phyloP scores from a whole-genome alignment of 2,888 invertebrate species.

The Dorcus hopei region DNA sequence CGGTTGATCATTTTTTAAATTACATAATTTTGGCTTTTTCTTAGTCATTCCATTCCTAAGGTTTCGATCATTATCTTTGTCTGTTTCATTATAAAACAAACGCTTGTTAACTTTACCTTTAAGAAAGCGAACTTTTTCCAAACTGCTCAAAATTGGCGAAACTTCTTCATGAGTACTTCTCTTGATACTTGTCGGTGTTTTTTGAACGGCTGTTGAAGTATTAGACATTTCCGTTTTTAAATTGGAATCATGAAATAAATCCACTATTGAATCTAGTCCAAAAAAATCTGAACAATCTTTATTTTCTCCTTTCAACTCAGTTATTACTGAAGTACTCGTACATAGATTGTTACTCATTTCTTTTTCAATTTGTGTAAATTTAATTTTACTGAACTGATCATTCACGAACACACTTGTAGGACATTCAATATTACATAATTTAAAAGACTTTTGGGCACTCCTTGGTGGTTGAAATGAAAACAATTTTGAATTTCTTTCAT shows the following conservation, averaged over 20 bases:
- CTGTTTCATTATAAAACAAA: not conserved
- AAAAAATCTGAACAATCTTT: conserved; percentile 26
- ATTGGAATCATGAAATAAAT: conserved; percentile 22
- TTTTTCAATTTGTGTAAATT: not conserved
- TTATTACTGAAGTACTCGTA: too few species aligned
- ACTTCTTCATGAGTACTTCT: not conserved
- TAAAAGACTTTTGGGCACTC: conserved; percentile 26
- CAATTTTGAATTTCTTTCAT: conserved; percentile 18
- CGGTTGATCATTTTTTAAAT: not conserved
- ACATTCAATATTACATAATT: conserved; percentile 20
- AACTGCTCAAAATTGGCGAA: conserved; percentile 12
- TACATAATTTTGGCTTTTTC: conserved; percentile 7
- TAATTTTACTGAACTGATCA: not conserved
- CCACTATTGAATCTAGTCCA: conserved; percentile 26
- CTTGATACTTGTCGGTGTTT: not conserved
- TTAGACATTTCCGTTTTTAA: not conserved
- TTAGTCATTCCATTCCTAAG: not conserved
- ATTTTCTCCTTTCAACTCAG: not conserved
- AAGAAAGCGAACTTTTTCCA: not conserved
- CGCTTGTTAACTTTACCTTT: conserved; percentile 5
- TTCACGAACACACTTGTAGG: not conserved
- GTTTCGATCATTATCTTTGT: not conserved
- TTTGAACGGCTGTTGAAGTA: not conserved
- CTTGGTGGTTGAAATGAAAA: conserved; percentile 33
- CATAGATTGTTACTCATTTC: not conserved